These are phyloP conservation scores for Drymonia ruficornis DNA, from an alignment of 2,888 invertebrate genomes.

Conservation along the genomic window DNA sequence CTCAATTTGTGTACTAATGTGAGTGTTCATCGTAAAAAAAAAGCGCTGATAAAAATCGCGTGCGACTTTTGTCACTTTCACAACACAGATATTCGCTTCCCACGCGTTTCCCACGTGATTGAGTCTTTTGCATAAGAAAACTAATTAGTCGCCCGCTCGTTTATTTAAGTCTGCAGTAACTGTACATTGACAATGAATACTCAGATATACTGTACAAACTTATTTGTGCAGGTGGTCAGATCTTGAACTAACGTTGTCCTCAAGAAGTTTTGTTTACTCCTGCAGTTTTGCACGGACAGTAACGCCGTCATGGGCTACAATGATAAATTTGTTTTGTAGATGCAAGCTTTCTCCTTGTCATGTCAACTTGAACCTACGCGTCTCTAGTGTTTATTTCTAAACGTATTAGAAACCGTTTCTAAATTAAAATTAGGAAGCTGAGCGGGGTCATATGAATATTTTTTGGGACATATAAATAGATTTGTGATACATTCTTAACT, in stretches of 20 bases:
- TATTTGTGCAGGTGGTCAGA: background rate
- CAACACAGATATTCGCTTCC: slow-evolving; percentile 2
- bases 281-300: background rate
- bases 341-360: slow-evolving; percentile 14
- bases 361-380: slow-evolving; percentile 1
- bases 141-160: background rate
- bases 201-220: background rate
- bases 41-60: background rate
- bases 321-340: background rate
- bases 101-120: background rate
- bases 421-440: background rate
- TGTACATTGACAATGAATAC: slow-evolving; percentile 2
- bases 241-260: background rate
- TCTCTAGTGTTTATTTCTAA: background rate
- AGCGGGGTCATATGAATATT: background rate
- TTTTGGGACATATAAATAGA: background rate
- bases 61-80: slow-evolving; percentile 4
- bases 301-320: background rate
- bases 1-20: too few species aligned
- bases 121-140: background rate
- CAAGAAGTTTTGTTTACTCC: background rate
- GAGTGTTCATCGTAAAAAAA: background rate
- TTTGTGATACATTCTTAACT: background rate
- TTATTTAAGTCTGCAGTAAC: background rate
- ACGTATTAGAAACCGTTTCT: background rate